These are phyloP conservation scores for Indicator maculatus DNA, from an alignment of 2,113 vertebrate genomes.

Conservation along the genomic window DNA sequence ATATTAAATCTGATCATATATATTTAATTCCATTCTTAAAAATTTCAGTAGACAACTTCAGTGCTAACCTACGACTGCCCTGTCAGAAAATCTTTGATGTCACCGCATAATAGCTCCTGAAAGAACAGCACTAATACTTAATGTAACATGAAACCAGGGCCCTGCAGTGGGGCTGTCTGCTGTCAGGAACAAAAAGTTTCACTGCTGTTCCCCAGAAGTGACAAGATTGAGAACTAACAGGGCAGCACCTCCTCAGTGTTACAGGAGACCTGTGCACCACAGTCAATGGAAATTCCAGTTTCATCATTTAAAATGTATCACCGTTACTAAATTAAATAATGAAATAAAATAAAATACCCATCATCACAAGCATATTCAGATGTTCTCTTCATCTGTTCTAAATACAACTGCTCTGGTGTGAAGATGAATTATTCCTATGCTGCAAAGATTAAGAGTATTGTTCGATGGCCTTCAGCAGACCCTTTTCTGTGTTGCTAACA, in stretches of 20 bases:
- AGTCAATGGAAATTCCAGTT: conserved; percentile 25
- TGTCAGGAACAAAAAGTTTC: conserved; percentile 82
- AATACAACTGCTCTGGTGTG: background rate
- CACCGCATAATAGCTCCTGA: conserved; percentile 82
- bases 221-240: conserved; percentile 76
- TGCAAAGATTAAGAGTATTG: background rate
- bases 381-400: background rate
- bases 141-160: conserved; percentile 84
- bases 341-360: background rate
- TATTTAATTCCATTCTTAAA: conserved; percentile 84
- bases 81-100: conserved; percentile 85
- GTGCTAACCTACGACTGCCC: conserved; percentile 79
- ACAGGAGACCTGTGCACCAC: conserved; percentile 47
- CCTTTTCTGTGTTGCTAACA: background rate
- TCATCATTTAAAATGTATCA: conserved; percentile 21
- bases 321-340: background rate
- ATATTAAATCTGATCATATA: conserved; percentile 80
- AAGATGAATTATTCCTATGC: background rate
- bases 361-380: background rate
- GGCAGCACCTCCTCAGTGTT: conserved; percentile 59
- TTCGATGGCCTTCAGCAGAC: background rate
- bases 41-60: conserved; percentile 82
- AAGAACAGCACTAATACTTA: conserved; percentile 83
- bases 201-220: conserved; percentile 75
- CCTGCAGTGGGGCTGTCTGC: conserved; percentile 78